phyloP scores from a whole-genome alignment of 2,888 invertebrate genomes.

The Amphimallon solstitiale region DNA sequence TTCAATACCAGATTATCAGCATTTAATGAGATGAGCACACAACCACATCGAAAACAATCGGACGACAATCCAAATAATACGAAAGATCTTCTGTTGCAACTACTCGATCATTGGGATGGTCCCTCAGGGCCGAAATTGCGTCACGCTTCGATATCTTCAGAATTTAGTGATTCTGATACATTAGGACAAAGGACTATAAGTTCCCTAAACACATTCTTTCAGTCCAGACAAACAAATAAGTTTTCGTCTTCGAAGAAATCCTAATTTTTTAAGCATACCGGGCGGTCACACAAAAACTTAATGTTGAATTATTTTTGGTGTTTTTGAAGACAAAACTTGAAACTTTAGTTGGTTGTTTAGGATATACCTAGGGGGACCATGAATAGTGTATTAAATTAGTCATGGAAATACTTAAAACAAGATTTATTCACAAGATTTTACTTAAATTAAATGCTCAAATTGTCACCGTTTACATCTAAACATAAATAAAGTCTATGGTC shows the following conservation, averaged over 20 bases:
- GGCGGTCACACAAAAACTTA: no score
- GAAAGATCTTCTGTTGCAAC: constrained; percentile 79
- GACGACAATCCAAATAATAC: constrained; percentile 73
- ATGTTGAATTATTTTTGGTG: no score
- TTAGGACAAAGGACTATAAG: constrained; percentile 82
- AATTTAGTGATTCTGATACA: constrained; percentile 78
- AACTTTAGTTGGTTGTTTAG: no score
- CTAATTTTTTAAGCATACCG: no score
- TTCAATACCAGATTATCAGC: constrained; percentile 47
- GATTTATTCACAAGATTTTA: no score
- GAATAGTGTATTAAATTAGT: no score
- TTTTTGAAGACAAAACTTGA: no score
- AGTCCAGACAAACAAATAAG: constrained; percentile 61
- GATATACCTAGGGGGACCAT: no score
- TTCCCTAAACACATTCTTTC: constrained; percentile 83
- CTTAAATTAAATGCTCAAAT: no score
- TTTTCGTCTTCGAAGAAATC: constrained; percentile 25
- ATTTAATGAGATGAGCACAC: constrained; percentile 42
- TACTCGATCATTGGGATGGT: constrained; percentile 83
- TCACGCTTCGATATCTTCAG: constrained; percentile 80
- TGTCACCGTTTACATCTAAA: no score
- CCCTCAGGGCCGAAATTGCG: constrained; percentile 64
- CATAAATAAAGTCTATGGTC: no score
- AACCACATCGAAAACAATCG: constrained; percentile 11
- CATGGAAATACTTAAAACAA: no score